Base-by-base conservation (phyloP, 2,888 invertebrate genomes). In the Xestia xanthographa region DNA sequence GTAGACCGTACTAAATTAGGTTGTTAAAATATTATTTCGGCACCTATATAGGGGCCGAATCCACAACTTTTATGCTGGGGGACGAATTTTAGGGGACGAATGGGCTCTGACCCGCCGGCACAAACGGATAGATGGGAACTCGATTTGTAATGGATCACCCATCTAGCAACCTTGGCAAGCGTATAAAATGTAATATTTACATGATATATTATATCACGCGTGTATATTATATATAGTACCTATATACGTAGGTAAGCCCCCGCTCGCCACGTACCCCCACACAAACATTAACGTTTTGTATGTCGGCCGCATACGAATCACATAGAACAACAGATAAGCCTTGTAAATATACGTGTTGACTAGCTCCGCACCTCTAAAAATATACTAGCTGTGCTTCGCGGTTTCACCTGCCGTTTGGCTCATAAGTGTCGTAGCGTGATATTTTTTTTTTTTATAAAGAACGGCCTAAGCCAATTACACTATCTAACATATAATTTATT, bases 291-390 rank as follows among this genome's bases (percentile, higher is more conserved):
- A 92, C 89, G 91, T 89, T 91, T 89, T 84, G 90, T 86, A 91
- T 92, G 91, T 88, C 87, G 87, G 88, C 86, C 90, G 92, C 92
- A 92, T 93, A 91, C 92, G 90, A 92, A 93, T 91, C 91, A 89
- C 84, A 88, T 88, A 90, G 90, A 92, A 89, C 89, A 88, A 83
- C 84, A 89, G 90, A 91, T 92, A 93, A 91, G 88, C 85, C 79
- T 80, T 84, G 79, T 88, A 87, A 90, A 90, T 89, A 87, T 90
- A 89, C 85, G 89, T 82, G 87, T 88, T 86, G 87, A 88, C 87
- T 85, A 75, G 75, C 83, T 74, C 79, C 67, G 63, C 75, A 70
- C 66, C 79, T 80, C 75, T 77, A 84, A 70, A 78, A 38, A 66
- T 50, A 72, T 9, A 58, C 58, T 9, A 29, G 4, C 29, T 29